Conservation (phyloP, 2,797 vertebrate genomes). For the Lepilemur ruficaudatus region DNA sequence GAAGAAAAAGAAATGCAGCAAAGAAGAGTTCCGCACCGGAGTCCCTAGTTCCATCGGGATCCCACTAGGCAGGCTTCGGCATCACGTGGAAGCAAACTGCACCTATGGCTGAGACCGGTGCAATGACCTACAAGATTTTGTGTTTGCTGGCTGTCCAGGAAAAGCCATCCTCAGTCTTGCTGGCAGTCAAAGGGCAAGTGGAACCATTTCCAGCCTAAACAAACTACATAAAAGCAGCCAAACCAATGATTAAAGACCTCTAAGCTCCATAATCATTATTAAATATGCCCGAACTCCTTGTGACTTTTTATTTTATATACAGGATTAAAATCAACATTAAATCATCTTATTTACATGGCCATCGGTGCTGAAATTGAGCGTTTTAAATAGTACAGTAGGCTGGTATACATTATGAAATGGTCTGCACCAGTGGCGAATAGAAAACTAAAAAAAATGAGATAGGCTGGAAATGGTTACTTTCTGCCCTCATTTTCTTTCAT, state of each 20-base stretch:
- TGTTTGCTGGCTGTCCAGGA: constrained; percentile 79
- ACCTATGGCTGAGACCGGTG: constrained; percentile 46
- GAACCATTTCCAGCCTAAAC: constrained; percentile 86
- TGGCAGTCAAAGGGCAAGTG: constrained; percentile 63
- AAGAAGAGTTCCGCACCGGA: constrained; percentile 75
- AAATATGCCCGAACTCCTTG: constrained; percentile 88
- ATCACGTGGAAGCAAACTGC: constrained; percentile 45
- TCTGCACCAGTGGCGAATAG: constrained; percentile 82
- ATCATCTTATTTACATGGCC: constrained; percentile 92
- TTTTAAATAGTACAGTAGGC: constrained; percentile 88
- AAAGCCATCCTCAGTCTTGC: constrained; percentile 71
- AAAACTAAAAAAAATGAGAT: constrained; percentile 78
- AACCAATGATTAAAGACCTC: constrained; percentile 85
- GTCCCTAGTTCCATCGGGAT: constrained; percentile 73
- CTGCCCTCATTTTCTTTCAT: constrained; percentile 61
- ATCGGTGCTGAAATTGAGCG: constrained; percentile 84
- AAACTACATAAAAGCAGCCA: constrained; percentile 82
- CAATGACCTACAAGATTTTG: constrained; percentile 45
- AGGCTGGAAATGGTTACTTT: constrained; percentile 85
- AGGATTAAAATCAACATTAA: constrained; percentile 88
- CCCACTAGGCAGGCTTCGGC: constrained; percentile 63
- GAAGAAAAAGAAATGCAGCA: constrained; percentile 79
- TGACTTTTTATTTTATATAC: constrained; percentile 90
- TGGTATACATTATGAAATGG: constrained; percentile 82
- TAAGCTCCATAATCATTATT: constrained; percentile 83